Conservation (phyloP, 2,888 invertebrate genomes). For the Diarsia mendica region DNA sequence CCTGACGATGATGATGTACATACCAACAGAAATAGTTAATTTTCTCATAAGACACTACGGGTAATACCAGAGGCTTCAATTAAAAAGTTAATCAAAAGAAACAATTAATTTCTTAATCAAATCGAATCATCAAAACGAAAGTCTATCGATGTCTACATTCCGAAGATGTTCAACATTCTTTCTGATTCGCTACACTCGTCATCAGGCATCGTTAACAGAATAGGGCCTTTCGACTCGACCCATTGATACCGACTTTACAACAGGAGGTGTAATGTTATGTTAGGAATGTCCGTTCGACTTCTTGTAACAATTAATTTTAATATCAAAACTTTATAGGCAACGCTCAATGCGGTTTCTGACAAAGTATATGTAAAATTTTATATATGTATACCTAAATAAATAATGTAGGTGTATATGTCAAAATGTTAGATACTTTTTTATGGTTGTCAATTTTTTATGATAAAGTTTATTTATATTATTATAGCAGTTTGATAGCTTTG, state of each 20-base stretch:
- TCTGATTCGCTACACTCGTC: conserved; percentile 56
- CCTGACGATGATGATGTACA: too few relatives aligned
- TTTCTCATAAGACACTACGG: background rate
- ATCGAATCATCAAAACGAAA: conserved; percentile 32
- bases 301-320: conserved; percentile 60
- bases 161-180: conserved; percentile 31
- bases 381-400: conserved; percentile 24
- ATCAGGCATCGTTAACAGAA: conserved; percentile 55
- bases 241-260: conserved; percentile 43
- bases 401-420: conserved; percentile 37
- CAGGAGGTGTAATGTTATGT: conserved; percentile 57
- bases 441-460: conserved; percentile 47
- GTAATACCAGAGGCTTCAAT: conserved; percentile 42
- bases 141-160: conserved; percentile 30
- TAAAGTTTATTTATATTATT: conserved; percentile 47
- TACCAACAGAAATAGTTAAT: background rate
- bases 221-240: conserved; percentile 43
- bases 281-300: conserved; percentile 58
- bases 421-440: conserved; percentile 36
- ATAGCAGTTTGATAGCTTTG: conserved; percentile 35
- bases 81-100: background rate
- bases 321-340: conserved; percentile 43
- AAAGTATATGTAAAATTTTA: conserved; percentile 14
- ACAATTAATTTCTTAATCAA: conserved; percentile 36
- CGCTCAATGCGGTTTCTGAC: conserved; percentile 28